Conservation (phyloP, 2,113 vertebrate species). For the Leptobrachium leishanense region DNA sequence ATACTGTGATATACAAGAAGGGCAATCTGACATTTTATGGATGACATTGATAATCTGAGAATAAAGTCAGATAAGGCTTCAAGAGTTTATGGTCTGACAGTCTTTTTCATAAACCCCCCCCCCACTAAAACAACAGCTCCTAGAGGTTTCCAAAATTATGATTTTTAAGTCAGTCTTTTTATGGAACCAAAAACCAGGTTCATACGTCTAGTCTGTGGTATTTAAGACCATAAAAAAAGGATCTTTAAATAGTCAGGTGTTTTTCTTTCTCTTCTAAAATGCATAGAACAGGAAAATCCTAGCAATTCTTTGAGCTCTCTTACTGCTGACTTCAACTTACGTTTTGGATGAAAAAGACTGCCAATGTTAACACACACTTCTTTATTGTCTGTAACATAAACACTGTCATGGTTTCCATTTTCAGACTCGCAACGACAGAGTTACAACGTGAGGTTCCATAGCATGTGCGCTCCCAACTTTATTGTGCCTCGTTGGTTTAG, state of each 20-base stretch:
- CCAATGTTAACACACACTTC: conserved; percentile 54
- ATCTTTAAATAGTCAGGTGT: conserved; percentile 43
- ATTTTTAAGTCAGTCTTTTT: conserved; percentile 41
- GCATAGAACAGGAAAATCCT: conserved; percentile 46
- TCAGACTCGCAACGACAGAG: conserved; percentile 38
- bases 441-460: conserved; percentile 35
- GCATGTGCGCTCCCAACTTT: conserved; percentile 37
- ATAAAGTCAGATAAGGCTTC: conserved; percentile 33
- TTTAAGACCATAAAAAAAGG: conserved; percentile 45
- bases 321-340: neutral
- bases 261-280: conserved; percentile 51
- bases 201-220: conserved; percentile 32
- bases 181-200: conserved; percentile 30
- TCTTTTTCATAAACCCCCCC: conserved; percentile 46
- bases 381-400: conserved; percentile 57
- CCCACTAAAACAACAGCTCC: conserved; percentile 30
- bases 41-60: conserved; percentile 30
- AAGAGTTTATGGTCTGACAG: conserved; percentile 40
- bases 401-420: conserved; percentile 51
- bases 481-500: conserved; percentile 44
- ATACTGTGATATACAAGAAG: conserved; percentile 25
- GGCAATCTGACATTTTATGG: conserved; percentile 11
- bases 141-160: conserved; percentile 38
- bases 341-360: conserved; percentile 46
- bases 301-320: conserved; percentile 47